Base-by-base conservation (phyloP, 2,113 vertebrate species). In the Paedocypris sp. region DNA sequence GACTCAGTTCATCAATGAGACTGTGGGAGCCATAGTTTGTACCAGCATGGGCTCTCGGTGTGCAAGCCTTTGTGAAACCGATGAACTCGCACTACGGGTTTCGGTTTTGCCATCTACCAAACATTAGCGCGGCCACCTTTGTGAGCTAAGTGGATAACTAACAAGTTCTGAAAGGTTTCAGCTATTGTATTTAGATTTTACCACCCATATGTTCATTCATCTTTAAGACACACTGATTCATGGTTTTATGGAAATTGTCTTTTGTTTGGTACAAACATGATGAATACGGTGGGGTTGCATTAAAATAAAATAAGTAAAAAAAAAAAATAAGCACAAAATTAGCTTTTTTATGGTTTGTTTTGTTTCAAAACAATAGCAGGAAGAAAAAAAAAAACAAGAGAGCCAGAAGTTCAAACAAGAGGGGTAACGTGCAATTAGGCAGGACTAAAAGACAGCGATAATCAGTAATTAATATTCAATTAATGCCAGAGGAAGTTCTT, bases 401-500 rank as follows among this genome's bases (percentile, higher is more conserved):
- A 65, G 69, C 33, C 20, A 29, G 26, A 60, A 57, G 51, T 42
- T 16, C 64, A 74, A 66, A 64, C 60, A 64, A 67, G 53, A 56
- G 35, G 49, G 43, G 72, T 78, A 71, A 70, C 74, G 72, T 61
- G 79, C 76, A 80, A 83, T 86, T 84, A 82, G 80, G 78, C 76
- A 72, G 76, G 78, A 80, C 78, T 82, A 83, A 84, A 81, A 84
- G 80, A 83, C 80, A 81, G 78, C 73, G 72, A 82, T 84, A 80
- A 79, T 81, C 78, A 77, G 73, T 78, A 76, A 84, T 83, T 83
- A 84, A 87, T 85, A 85, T 84, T 82, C 77, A 43, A 85, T 83
- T 83, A 82, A 84, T 79, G 80, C 78, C 82, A 63, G 74, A 82
- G 80, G 78, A 84, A 78, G 83, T 79, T 80, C 77, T 84, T 73